Conservation (phyloP, 2,113 vertebrate genomes). For the Aramus guarauna region DNA sequence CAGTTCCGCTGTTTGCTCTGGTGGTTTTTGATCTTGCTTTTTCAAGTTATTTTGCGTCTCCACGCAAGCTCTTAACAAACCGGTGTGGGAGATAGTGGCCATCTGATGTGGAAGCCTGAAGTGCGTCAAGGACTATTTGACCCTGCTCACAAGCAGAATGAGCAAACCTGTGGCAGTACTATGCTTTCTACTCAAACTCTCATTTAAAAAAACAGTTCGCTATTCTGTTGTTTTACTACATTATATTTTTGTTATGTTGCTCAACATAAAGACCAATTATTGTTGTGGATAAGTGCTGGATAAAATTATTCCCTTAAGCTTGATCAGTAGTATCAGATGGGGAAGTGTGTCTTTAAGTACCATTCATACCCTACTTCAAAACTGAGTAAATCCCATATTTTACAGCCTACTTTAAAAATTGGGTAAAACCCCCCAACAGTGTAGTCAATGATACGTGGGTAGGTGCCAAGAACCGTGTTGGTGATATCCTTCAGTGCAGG, state of each 20-base stretch:
- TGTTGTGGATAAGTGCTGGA: background rate
- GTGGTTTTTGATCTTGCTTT: background rate
- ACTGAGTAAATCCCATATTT: background rate
- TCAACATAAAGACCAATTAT: background rate
- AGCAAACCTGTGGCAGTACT: background rate
- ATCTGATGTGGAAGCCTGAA: background rate
- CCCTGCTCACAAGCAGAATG: background rate
- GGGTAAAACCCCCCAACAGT: background rate
- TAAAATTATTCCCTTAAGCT: background rate
- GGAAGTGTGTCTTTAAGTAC: background rate
- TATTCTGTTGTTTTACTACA: background rate
- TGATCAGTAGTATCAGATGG: background rate
- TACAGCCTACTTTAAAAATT: background rate
- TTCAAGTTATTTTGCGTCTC: background rate
- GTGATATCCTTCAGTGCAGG: background rate
- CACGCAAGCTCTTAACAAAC: background rate
- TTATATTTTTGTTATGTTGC: background rate
- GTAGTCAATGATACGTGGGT: background rate
- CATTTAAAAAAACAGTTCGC: background rate
- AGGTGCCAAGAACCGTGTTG: background rate
- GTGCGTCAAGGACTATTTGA: background rate
- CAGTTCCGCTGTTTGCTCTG: background rate
- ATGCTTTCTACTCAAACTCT: background rate
- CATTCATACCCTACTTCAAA: background rate
- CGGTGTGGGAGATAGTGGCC: accelerated